These are phyloP conservation scores for Phyllotreta cruciferae DNA, from an alignment of 2,888 invertebrate species.

Conservation along the genomic window DNA sequence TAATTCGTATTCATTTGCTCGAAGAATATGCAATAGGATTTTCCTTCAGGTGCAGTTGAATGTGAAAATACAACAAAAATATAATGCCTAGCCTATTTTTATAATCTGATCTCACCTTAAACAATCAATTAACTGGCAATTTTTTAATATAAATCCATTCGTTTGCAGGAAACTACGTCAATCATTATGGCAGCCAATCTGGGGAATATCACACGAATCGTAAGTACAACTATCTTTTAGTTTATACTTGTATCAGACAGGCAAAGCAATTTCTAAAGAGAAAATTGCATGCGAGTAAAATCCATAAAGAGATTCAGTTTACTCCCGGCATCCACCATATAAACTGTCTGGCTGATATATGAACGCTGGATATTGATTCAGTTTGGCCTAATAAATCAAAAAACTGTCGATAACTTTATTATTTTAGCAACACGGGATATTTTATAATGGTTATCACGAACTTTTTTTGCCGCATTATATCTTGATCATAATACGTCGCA, in stretches of 20 bases:
- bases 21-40: no score
- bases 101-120: not conserved
- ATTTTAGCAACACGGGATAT: conserved; percentile 49
- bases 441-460: conserved; percentile 32
- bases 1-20: no score
- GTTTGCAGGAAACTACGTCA: conserved; percentile 56
- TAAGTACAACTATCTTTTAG: conserved; percentile 50
- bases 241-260: conserved; percentile 6
- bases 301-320: conserved; percentile 25
- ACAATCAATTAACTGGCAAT: not conserved
- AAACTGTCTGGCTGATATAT: conserved; percentile 47
- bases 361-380: conserved; percentile 54
- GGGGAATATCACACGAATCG: conserved; percentile 56
- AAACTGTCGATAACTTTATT: conserved; percentile 56
- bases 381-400: conserved; percentile 54
- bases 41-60: no score
- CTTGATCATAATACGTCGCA: conserved; percentile 13
- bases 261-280: conserved; percentile 22
- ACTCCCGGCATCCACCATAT: conserved; percentile 24
- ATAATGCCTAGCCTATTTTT: no score
- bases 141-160: conserved; percentile 19
- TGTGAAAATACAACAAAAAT: no score
- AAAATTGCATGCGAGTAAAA: conserved; percentile 26
- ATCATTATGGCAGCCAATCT: conserved; percentile 54
- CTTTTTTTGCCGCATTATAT: conserved; percentile 8